Percentiles rank a stretch among this genome's conserved stretches.
Evolutionary conservation across 2,888 invertebrate genomes (phyloP).

Genomic region (Sarcophaga rosellei): DNA sequence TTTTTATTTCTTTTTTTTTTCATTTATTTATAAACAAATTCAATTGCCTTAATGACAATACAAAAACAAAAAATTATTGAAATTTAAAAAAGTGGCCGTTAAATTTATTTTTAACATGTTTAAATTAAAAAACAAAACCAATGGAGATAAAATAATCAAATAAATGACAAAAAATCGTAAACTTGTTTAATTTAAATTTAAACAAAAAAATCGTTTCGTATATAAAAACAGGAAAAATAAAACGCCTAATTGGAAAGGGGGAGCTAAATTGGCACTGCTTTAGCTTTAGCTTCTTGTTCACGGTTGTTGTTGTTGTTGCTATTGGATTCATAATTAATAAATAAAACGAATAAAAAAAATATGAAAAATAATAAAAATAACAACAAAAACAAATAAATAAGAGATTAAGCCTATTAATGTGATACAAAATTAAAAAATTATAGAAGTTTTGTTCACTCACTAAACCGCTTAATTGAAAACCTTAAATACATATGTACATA

Average conservation of each 20-base stretch:
- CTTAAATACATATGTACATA: conserved; percentile 1
- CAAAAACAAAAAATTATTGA: no score
- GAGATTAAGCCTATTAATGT: conserved; percentile 10
- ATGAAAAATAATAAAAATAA: neutral
- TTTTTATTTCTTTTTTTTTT: no score
- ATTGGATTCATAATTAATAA: no score
- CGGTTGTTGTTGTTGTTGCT: neutral
- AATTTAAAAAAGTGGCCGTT: no score
- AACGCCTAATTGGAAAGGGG: neutral
- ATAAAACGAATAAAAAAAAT: neutral
- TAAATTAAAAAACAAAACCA: no score
- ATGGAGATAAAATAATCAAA: no score
- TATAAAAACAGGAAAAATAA: neutral
- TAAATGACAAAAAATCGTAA: no score
- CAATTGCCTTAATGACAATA: no score
- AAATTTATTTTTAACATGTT: no score
- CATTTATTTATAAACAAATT: no score
- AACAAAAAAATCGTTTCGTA: no score
- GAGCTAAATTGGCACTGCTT: neutral
- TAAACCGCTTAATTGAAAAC: conserved; percentile 1
- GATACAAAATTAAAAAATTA: neutral
- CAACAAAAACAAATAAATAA: neutral
- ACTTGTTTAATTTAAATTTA: no score
- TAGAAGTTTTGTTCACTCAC: neutral
- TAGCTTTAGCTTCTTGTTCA: neutral